Percentiles rank a stretch among this genome's conserved stretches.
Conservation (phyloP, 2,888 invertebrate genomes). For the Pardosa pseudoannulata region DNA sequence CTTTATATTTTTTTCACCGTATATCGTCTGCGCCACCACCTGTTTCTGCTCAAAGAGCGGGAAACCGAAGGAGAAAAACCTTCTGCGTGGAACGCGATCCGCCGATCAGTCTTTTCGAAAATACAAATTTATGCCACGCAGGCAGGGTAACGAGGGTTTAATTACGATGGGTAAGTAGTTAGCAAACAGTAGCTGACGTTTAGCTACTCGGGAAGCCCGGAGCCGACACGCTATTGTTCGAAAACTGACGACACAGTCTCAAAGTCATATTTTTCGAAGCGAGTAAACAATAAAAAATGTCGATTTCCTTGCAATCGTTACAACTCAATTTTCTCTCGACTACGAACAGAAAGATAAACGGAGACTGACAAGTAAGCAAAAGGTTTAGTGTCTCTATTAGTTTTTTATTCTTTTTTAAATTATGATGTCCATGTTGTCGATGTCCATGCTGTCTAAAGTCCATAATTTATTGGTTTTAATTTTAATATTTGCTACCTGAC, state of each 20-base stretch:
- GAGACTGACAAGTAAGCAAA: no score
- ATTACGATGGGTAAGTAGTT: neutral
- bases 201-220: neutral
- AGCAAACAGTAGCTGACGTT: neutral
- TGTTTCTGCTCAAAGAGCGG: neutral
- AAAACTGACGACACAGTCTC: neutral
- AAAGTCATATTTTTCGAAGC: neutral
- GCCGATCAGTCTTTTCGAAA: slow-evolving; percentile 1
- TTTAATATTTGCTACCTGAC: no score
- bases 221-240: neutral
- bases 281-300: neutral
- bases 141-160: neutral
- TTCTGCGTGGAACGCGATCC: neutral
- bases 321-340: no score
- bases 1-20: no score
- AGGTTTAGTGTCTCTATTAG: no score
- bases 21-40: neutral
- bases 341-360: no score
- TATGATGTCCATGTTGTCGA: no score
- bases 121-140: neutral
- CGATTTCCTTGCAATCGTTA: no score
- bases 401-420: no score
- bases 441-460: no score
- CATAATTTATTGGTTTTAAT: no score
- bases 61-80: neutral